A percentile compares a stretch with the other conserved stretches of the same genome.
Evolutionary conservation across 2,888 invertebrate species (phyloP).

Genomic region (Allacma fusca): DNA sequence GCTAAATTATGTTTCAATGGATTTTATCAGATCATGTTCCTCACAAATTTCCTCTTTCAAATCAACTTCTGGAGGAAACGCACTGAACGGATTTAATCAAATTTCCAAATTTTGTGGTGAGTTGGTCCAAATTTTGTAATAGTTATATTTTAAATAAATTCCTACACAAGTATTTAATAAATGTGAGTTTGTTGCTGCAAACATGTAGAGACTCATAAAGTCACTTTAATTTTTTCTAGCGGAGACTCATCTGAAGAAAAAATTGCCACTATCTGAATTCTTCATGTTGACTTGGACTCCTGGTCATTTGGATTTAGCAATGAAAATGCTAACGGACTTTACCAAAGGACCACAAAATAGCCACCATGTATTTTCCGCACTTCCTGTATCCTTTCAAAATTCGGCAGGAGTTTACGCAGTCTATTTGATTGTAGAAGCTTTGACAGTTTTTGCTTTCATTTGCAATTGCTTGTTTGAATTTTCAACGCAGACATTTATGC

Average conservation of each 20-base stretch:
- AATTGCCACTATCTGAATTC: neutral
- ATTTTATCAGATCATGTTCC: constrained; percentile 12
- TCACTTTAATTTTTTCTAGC: neutral
- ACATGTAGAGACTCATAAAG: too few relatives aligned
- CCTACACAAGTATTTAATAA: neutral
- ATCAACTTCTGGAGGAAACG: constrained; percentile 8
- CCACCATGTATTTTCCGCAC: neutral
- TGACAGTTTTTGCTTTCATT: neutral
- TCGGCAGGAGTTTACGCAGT: neutral
- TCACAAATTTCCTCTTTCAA: constrained; percentile 1
- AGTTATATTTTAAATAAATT: too few relatives aligned
- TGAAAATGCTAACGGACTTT: constrained; percentile 12
- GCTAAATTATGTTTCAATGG: constrained; percentile 4
- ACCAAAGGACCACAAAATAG: neutral
- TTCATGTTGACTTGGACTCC: constrained; percentile 10
- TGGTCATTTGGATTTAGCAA: neutral
- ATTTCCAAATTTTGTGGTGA: neutral
- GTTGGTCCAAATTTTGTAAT: neutral
- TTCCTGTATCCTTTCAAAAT: neutral
- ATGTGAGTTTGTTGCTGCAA: too few relatives aligned
- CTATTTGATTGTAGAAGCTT: neutral
- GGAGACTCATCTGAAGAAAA: neutral
- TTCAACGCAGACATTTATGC: neutral
- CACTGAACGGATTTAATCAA: neutral
- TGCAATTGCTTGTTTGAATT: constrained; percentile 13